These are phyloP conservation scores for Xenentodon cancila DNA, from an alignment of 2,797 vertebrate species.

Conservation along the genomic window DNA sequence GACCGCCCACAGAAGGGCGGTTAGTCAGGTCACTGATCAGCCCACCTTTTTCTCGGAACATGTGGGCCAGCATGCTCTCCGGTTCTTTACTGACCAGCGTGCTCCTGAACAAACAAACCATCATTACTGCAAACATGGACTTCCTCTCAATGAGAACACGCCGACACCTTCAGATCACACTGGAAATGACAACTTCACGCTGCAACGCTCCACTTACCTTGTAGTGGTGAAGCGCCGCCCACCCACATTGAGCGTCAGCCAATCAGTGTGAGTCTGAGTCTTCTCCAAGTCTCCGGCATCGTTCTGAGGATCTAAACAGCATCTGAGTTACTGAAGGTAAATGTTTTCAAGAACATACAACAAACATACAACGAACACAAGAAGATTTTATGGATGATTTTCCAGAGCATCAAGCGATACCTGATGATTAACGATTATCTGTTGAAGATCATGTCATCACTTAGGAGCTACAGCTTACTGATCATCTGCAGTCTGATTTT, in stretches of 20 bases:
- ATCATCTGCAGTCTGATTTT: too few relatives aligned
- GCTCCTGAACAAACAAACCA: slow-evolving; percentile 79
- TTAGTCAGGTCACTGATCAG: too few relatives aligned
- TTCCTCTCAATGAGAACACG: background rate
- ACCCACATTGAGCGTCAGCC: slow-evolving; percentile 92
- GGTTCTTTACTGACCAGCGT: slow-evolving; percentile 93
- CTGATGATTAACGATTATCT: too few relatives aligned
- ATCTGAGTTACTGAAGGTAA: background rate
- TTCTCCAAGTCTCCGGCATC: slow-evolving; percentile 69
- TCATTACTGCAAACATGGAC: too few relatives aligned
- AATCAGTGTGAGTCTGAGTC: slow-evolving; percentile 85
- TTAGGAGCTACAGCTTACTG: too few relatives aligned
- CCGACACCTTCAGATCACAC: background rate
- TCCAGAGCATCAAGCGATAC: too few relatives aligned
- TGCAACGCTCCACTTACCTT: slow-evolving; percentile 70
- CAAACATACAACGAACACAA: too few relatives aligned
- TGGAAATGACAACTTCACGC: background rate
- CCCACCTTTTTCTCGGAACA: slow-evolving; percentile 92
- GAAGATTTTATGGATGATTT: too few relatives aligned
- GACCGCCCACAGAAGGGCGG: too few relatives aligned
- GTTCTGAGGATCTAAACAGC: slow-evolving; percentile 71
- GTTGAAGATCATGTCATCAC: too few relatives aligned
- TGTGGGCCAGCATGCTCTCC: slow-evolving; percentile 93
- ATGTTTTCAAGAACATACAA: background rate
- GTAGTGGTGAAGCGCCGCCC: slow-evolving; percentile 92